Evolutionary conservation across 2,888 invertebrate species (phyloP).

Genomic region (Ditylenchus weischeri): DNA sequence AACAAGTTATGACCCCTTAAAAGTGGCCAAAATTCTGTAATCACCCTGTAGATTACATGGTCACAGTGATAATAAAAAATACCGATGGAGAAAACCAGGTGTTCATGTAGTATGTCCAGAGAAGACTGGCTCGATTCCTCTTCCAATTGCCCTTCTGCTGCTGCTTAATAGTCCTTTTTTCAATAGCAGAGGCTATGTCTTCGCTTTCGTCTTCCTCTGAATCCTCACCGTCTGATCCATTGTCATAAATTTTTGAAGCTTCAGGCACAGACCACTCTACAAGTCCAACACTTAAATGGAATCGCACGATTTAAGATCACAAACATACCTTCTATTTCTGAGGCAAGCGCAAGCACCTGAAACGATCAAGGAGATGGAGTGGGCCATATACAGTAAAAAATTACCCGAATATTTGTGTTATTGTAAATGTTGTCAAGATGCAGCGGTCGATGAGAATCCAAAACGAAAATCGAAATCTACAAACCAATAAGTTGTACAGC

Average conservation of each 20-base stretch:
- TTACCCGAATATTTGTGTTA: slow-evolving; percentile 27
- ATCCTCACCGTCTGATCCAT: slow-evolving; percentile 15
- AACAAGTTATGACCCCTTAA: no score
- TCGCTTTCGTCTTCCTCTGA: slow-evolving; percentile 31
- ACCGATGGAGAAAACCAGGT: slow-evolving; percentile 25
- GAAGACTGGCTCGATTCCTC: slow-evolving; percentile 35
- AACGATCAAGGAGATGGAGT: no score
- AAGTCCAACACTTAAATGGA: not conserved
- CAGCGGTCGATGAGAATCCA: slow-evolving; percentile 52
- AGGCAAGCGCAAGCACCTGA: no score
- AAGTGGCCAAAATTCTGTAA: no score
- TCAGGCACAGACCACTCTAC: slow-evolving; percentile 30
- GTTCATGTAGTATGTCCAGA: slow-evolving; percentile 51
- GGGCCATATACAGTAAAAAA: no score
- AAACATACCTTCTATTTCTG: no score
- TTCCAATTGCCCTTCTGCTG: slow-evolving; percentile 43
- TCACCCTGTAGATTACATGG: not conserved
- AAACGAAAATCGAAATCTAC: slow-evolving; percentile 38
- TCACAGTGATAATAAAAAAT: not conserved
- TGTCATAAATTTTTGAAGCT: slow-evolving; percentile 21
- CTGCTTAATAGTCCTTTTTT: slow-evolving; percentile 29
- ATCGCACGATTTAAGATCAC: no score
- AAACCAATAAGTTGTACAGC: not conserved
- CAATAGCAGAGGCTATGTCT: slow-evolving; percentile 25
- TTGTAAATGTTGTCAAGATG: slow-evolving; percentile 49